Evolutionary conservation across 2,888 invertebrate genomes (phyloP).

Genomic region (Atrina japonica): DNA sequence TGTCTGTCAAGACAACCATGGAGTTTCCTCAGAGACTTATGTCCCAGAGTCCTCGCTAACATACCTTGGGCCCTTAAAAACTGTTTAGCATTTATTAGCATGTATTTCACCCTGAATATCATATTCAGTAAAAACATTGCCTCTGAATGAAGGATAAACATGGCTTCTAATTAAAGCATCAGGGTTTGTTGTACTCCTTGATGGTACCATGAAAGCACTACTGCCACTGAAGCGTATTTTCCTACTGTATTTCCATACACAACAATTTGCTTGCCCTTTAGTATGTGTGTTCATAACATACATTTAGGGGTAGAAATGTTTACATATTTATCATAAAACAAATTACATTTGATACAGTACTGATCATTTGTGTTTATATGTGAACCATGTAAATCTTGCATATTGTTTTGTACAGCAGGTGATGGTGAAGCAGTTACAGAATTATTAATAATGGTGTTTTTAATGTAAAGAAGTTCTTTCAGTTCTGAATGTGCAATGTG

Average conservation of each 20-base stretch:
- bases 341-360: not conserved
- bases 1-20: conserved; percentile 1
- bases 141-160: not conserved
- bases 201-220: too few species aligned
- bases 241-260: not conserved
- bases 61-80: not conserved
- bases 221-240: conserved; percentile 6
- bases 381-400: not conserved
- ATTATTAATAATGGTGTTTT: conserved; percentile 3
- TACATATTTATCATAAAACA: conserved; percentile 11
- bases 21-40: not conserved
- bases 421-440: not conserved
- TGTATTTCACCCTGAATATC: not conserved
- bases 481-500: not conserved
- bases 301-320: not conserved
- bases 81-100: not conserved
- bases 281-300: not conserved
- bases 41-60: not conserved
- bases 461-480: not conserved
- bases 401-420: not conserved
- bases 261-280: not conserved
- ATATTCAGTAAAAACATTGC: not conserved
- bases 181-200: too few species aligned
- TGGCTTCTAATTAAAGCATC: conserved; percentile 1
- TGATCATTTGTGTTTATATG: too few species aligned